Conservation (phyloP, 2,797 vertebrate species). For the Alcedo quadribrachys region DNA sequence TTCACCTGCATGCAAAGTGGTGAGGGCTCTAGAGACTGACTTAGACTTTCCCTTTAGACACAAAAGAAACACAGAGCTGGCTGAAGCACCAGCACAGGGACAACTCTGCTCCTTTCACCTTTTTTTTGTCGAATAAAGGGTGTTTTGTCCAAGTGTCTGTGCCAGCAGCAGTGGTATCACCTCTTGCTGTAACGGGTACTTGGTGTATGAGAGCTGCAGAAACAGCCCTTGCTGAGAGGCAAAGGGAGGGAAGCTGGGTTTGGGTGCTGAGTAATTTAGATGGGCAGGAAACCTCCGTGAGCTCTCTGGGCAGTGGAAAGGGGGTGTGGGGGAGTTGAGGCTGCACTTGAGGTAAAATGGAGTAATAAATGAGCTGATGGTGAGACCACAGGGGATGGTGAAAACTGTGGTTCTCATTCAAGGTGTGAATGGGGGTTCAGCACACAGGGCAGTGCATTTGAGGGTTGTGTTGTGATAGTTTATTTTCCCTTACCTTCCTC, state of each 20-base stretch:
- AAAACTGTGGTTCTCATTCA: background rate
- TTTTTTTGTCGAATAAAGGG: background rate
- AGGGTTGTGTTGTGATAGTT: background rate
- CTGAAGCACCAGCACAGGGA: background rate
- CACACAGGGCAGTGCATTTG: background rate
- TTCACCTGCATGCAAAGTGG: accelerated
- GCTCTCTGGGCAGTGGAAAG: accelerated
- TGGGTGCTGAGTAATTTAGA: background rate
- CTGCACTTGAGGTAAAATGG: background rate
- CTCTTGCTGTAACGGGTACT: background rate
- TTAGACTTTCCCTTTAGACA: background rate
- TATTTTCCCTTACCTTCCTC: background rate
- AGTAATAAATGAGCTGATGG: background rate
- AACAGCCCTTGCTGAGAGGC: background rate
- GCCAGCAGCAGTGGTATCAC: accelerated
- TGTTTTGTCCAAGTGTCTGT: background rate
- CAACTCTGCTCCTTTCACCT: background rate
- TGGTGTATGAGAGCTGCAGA: background rate
- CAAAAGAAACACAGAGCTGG: background rate
- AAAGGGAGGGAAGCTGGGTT: background rate
- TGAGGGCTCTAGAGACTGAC: background rate
- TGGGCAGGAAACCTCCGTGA: background rate
- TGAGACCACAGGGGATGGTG: background rate
- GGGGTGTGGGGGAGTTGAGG: background rate
- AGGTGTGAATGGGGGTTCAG: background rate